Percentiles rank a stretch among this genome's conserved stretches.
These are phyloP conservation scores for Solea solea DNA, from an alignment of 2,113 vertebrate species.

Conservation along the genomic window DNA sequence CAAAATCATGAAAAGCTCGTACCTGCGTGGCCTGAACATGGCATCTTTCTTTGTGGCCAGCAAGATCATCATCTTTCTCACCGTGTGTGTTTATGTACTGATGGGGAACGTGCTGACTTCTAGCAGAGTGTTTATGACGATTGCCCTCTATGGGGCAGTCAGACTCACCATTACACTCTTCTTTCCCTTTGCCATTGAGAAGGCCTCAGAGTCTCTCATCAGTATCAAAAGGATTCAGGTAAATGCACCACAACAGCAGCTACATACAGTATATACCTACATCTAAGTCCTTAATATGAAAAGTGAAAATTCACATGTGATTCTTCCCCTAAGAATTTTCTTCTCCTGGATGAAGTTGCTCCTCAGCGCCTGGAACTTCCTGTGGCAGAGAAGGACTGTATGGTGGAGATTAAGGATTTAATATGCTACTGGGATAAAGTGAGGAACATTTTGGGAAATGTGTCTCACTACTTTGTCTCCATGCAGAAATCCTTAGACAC, in stretches of 20 bases:
- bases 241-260: constrained; percentile 13
- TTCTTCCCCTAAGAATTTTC: constrained; percentile 80
- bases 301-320: constrained; percentile 5
- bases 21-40: constrained; percentile 94
- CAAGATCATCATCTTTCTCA: constrained; percentile 94
- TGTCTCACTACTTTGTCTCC: neutral
- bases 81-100: constrained; percentile 88
- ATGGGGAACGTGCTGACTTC: constrained; percentile 88
- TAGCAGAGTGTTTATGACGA: constrained; percentile 88
- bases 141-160: constrained; percentile 89
- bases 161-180: constrained; percentile 93
- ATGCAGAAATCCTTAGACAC: constrained; percentile 2
- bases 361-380: constrained; percentile 64
- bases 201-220: constrained; percentile 86
- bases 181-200: constrained; percentile 92
- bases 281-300: neutral
- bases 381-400: constrained; percentile 66
- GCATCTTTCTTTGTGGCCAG: constrained; percentile 92
- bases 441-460: constrained; percentile 29
- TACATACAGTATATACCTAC: neutral
- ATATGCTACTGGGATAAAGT: constrained; percentile 91
- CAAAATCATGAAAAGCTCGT: constrained; percentile 91
- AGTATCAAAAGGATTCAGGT: constrained; percentile 95
- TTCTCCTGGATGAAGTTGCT: constrained; percentile 87
- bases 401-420: constrained; percentile 84